Percentiles rank a stretch among this genome's conserved stretches.
Evolutionary conservation across 1,140 invertebrate species (phyloP).

Genomic region (Anoplophora glabripennis): DNA sequence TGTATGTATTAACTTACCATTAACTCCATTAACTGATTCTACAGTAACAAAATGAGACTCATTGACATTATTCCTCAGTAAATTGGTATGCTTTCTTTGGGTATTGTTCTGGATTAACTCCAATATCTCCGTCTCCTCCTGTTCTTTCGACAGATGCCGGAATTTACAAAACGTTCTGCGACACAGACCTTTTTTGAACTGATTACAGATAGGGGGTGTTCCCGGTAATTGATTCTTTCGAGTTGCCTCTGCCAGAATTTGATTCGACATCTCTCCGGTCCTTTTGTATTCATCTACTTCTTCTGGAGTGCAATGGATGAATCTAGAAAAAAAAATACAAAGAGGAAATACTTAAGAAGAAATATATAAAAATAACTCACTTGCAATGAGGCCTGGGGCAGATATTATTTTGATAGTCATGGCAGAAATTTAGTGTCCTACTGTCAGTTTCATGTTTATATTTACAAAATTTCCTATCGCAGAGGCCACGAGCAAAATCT

Average conservation of each 20-base stretch:
- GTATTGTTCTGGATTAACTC: slow-evolving; percentile 42
- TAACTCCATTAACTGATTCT: slow-evolving; percentile 17
- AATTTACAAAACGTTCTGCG: slow-evolving; percentile 54
- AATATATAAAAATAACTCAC: slow-evolving; percentile 35
- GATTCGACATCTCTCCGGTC: slow-evolving; percentile 65
- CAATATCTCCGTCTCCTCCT: slow-evolving; percentile 49
- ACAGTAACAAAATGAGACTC: slow-evolving; percentile 28
- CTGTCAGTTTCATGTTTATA: slow-evolving; percentile 62
- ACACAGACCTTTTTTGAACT: slow-evolving; percentile 74
- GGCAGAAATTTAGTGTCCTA: slow-evolving; percentile 67
- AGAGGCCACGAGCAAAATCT: slow-evolving; percentile 64
- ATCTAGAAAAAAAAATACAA: slow-evolving; percentile 49
- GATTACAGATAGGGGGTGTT: slow-evolving; percentile 67
- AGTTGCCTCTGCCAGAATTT: slow-evolving; percentile 53
- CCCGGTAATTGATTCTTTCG: slow-evolving; percentile 49
- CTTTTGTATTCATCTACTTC: slow-evolving; percentile 72
- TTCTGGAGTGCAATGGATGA: slow-evolving; percentile 73
- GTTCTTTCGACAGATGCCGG: slow-evolving; percentile 54
- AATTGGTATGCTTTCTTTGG: slow-evolving; percentile 17
- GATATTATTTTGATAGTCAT: slow-evolving; percentile 78
- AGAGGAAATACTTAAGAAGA: slow-evolving; percentile 4
- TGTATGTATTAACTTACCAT: too few relatives aligned
- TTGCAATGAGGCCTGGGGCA: slow-evolving; percentile 61
- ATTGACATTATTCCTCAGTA: slow-evolving; percentile 25
- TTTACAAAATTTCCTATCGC: slow-evolving; percentile 74